Conservation (phyloP, 2,888 invertebrate species). For the Nemurella pictetii region DNA sequence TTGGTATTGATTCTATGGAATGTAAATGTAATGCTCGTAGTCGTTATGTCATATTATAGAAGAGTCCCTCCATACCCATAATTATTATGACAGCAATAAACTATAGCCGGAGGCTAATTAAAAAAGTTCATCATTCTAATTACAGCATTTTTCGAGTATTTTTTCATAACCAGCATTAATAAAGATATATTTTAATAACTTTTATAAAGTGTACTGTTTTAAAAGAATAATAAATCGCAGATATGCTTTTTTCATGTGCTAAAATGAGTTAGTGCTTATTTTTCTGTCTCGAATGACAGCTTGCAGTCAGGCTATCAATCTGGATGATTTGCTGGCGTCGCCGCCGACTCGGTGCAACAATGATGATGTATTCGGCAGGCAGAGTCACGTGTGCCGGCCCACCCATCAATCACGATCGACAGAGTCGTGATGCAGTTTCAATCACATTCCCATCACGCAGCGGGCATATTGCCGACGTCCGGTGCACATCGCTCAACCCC, state of each 20-base stretch:
- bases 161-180: constrained; percentile 21
- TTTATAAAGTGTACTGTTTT: constrained; percentile 28
- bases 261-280: constrained; percentile 31
- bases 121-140: constrained; percentile 41
- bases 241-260: constrained; percentile 12
- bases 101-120: constrained; percentile 40
- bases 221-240: constrained; percentile 25
- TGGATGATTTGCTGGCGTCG: constrained; percentile 40
- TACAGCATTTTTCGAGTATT: constrained; percentile 24
- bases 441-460: not conserved
- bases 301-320: constrained; percentile 38
- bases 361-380: constrained; percentile 21
- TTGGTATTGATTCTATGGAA: constrained; percentile 42
- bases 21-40: constrained; percentile 41
- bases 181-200: constrained; percentile 32
- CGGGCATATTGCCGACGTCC: not conserved
- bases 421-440: constrained; percentile 9
- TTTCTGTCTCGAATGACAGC: constrained; percentile 21
- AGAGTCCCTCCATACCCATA: constrained; percentile 31
- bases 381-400: not conserved
- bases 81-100: constrained; percentile 37
- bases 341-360: constrained; percentile 5
- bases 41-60: constrained; percentile 42
- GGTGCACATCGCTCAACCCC: constrained; percentile 11
- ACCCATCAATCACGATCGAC: constrained; percentile 20